Conservation (phyloP, 2,888 invertebrate genomes). For the Drosophila niveifrons region DNA sequence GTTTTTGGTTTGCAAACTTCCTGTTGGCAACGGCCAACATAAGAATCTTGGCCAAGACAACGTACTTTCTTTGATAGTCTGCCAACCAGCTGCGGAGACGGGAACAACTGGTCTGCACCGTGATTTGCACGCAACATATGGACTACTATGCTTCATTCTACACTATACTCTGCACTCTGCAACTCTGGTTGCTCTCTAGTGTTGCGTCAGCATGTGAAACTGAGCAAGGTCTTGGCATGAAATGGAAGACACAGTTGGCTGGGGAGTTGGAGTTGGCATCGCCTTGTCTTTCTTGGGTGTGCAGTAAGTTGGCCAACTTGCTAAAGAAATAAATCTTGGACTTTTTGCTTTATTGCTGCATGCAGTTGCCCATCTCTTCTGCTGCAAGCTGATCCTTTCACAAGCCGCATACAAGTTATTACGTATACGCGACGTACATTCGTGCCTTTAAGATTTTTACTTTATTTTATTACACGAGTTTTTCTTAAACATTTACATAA, state of each 20-base stretch:
- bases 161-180: background rate
- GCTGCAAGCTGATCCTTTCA: slow-evolving; percentile 9
- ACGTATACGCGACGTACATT: slow-evolving; percentile 56
- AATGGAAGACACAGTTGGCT: slow-evolving; percentile 47
- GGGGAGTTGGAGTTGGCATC: slow-evolving; percentile 49
- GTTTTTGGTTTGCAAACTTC: slow-evolving; percentile 82
- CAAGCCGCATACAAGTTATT: slow-evolving; percentile 48
- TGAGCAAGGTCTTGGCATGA: slow-evolving; percentile 46
- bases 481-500: slow-evolving; percentile 69
- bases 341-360: slow-evolving; percentile 76
- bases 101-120: slow-evolving; percentile 43
- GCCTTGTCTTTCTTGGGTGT: slow-evolving; percentile 27
- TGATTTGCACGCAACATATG: slow-evolving; percentile 82
- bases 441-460: slow-evolving; percentile 45
- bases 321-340: slow-evolving; percentile 77
- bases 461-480: slow-evolving; percentile 68
- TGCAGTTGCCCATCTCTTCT: slow-evolving; percentile 45
- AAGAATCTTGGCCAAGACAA: slow-evolving; percentile 63
- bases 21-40: slow-evolving; percentile 69
- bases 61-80: slow-evolving; percentile 40
- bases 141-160: slow-evolving; percentile 34
- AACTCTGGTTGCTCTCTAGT: slow-evolving; percentile 15
- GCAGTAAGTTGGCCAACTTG: slow-evolving; percentile 57
- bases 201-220: slow-evolving; percentile 45
- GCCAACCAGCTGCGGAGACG: slow-evolving; percentile 29